Evolutionary conservation across 2,113 vertebrate species (phyloP).

Genomic region (Lethenteron camtschaticum): DNA sequence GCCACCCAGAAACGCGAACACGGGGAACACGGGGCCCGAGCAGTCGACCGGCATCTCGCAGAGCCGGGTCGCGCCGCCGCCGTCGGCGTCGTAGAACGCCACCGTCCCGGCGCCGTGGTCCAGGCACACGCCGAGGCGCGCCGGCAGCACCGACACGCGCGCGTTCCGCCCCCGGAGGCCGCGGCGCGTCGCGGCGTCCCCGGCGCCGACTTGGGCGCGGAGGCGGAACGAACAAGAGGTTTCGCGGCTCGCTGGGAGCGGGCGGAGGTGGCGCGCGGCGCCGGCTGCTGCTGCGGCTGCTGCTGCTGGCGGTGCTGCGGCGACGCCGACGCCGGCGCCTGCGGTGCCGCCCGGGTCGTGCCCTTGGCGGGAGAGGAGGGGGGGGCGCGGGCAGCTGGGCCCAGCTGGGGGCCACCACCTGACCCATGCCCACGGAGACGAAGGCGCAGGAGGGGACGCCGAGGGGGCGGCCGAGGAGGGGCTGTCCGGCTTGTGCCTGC

Average conservation of each 20-base stretch:
- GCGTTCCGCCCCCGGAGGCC: no score
- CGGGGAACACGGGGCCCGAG: constrained; percentile 60
- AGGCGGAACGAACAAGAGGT: constrained; percentile 18
- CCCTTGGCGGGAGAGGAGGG: no score
- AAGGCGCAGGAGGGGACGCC: constrained; percentile 61
- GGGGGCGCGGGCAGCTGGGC: constrained; percentile 23
- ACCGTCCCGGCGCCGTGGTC: constrained; percentile 70
- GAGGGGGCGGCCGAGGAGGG: constrained; percentile 76
- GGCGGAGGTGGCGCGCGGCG: constrained; percentile 12
- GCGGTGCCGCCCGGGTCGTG: no score
- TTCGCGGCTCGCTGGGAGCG: constrained; percentile 34
- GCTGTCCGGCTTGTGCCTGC: constrained; percentile 71
- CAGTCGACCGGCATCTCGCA: constrained; percentile 70
- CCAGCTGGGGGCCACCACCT: constrained; percentile 40
- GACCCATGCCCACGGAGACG: constrained; percentile 89
- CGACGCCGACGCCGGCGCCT: no score
- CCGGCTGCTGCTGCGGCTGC: constrained; percentile 6
- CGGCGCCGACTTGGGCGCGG: no score
- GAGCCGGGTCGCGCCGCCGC: constrained; percentile 36
- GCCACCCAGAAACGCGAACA: constrained; percentile 84
- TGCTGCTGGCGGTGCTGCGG: constrained; percentile 6
- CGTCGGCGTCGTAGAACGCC: constrained; percentile 67
- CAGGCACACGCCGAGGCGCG: constrained; percentile 68
- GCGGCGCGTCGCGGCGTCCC: no score
- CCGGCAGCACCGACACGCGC: constrained; percentile 24